Conservation (phyloP, 2,113 vertebrate species). For the Lipotes vexillifer region DNA sequence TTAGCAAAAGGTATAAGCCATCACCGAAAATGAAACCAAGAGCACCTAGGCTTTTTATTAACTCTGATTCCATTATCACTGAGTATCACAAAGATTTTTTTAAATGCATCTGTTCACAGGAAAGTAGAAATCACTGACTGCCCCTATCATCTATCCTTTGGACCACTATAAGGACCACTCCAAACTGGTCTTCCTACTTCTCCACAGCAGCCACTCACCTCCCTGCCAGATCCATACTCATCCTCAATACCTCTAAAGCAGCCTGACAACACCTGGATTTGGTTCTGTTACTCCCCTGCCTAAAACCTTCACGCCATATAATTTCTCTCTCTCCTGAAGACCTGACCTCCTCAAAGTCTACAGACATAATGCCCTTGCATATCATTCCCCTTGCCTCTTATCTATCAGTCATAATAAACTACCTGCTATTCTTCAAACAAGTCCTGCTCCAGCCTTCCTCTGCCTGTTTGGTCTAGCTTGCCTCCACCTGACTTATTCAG, state of each 20-base stretch:
- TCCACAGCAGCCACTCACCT: background rate
- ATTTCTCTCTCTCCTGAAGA: background rate
- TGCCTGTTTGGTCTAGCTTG: background rate
- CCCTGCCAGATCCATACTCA: background rate
- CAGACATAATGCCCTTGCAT: background rate
- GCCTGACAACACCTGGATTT: background rate
- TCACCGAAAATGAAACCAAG: conserved; percentile 19
- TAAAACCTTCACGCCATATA: background rate
- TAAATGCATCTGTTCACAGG: background rate
- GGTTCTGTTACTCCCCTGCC: background rate
- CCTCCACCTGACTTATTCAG: background rate
- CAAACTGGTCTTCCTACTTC: background rate
- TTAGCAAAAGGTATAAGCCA: conserved; percentile 5
- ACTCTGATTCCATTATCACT: background rate
- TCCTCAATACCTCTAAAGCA: background rate
- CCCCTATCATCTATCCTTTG: background rate
- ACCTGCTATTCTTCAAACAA: background rate
- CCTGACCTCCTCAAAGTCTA: background rate
- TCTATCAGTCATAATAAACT: background rate
- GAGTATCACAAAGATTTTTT: background rate
- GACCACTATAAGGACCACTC: background rate
- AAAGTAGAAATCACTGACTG: background rate
- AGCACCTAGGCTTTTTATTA: background rate
- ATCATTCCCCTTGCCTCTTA: background rate
- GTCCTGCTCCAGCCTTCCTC: background rate